These are phyloP conservation scores for Pteruthius melanotis DNA, from an alignment of 2,113 vertebrate genomes.

Conservation along the genomic window DNA sequence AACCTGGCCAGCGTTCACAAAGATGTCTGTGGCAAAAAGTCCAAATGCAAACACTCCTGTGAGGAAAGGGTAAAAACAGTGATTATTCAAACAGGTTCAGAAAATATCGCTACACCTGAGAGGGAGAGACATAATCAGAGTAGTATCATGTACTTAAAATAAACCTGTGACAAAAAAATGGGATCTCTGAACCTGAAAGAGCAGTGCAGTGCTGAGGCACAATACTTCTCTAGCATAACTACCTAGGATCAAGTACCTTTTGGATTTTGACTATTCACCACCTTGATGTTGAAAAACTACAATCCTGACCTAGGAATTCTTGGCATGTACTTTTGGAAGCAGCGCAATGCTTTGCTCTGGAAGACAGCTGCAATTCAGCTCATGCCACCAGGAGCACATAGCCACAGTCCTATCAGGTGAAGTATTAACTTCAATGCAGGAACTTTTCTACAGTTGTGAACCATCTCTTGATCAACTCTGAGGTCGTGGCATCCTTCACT, in stretches of 20 bases:
- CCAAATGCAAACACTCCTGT: slow-evolving; percentile 97
- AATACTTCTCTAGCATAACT: neutral
- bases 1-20: slow-evolving; percentile 96
- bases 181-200: neutral
- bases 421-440: neutral
- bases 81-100: neutral
- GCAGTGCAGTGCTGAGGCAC: neutral
- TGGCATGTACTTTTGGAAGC: neutral
- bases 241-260: neutral
- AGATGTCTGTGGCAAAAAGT: slow-evolving; percentile 98
- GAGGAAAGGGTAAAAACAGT: slow-evolving; percentile 12
- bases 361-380: neutral
- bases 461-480: neutral
- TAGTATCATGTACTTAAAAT: neutral
- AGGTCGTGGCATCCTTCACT: neutral
- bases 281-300: neutral
- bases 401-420: neutral
- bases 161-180: neutral
- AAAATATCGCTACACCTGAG: neutral
- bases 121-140: neutral
- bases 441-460: neutral
- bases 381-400: neutral
- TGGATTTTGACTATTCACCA: neutral
- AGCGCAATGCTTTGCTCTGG: neutral
- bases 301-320: neutral